phyloP scores from a whole-genome alignment of 2,888 invertebrate species.

The Eupithecia subumbrata region DNA sequence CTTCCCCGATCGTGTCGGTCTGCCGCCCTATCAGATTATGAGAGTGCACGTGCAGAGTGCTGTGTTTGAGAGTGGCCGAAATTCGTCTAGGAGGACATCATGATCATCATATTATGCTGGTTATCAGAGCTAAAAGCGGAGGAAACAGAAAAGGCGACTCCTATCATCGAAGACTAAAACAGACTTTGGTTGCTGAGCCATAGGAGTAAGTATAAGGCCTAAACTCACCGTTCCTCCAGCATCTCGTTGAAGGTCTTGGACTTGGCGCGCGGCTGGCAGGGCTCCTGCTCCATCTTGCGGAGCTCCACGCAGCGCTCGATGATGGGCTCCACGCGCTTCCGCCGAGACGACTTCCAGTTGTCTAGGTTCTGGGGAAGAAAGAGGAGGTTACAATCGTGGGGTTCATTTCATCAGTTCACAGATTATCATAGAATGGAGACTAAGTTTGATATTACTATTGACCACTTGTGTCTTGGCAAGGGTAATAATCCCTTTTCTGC shows the following conservation, averaged over 20 bases:
- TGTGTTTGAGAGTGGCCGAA: not conserved
- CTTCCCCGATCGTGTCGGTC: not conserved
- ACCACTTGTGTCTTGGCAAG: not conserved
- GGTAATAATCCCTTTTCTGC: not conserved
- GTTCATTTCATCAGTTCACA: not conserved
- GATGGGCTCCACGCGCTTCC: conserved; percentile 96
- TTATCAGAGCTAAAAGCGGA: not conserved
- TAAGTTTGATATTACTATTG: not conserved
- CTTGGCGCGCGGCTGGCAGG: conserved; percentile 88
- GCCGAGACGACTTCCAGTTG: conserved; percentile 96
- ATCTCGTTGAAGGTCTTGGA: conserved; percentile 98
- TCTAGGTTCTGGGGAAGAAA: conserved; percentile 89
- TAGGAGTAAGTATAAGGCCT: not conserved
- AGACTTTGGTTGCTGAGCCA: not conserved
- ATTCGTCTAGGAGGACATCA: not conserved
- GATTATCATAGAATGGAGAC: not conserved
- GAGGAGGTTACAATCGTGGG: not conserved
- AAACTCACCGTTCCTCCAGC: conserved; percentile 91
- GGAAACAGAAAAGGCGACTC: not conserved
- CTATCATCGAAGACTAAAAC: not conserved
- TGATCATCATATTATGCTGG: not conserved
- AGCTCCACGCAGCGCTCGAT: conserved; percentile 95
- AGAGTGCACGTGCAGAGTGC: not conserved
- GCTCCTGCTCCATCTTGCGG: conserved; percentile 92
- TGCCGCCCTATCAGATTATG: not conserved